phyloP scores from a whole-genome alignment of 2,888 invertebrate species.

The Stenoptilia bipunctidactyla region DNA sequence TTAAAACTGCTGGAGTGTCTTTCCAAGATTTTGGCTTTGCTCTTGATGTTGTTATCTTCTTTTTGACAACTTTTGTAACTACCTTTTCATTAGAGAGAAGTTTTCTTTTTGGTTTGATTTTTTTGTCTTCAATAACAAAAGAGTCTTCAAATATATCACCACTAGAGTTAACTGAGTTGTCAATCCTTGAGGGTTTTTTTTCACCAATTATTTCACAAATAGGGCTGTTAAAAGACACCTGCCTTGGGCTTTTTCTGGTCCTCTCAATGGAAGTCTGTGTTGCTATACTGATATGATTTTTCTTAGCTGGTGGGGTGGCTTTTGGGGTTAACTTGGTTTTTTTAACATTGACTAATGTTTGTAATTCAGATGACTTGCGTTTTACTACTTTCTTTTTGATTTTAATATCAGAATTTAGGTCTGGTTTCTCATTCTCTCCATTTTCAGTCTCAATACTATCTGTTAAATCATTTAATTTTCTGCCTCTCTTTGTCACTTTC shows the following conservation, averaged over 20 bases:
- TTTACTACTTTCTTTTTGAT: constrained; percentile 24
- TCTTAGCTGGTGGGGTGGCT: constrained; percentile 49
- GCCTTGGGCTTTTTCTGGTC: constrained; percentile 31
- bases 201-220: constrained; percentile 40
- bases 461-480: constrained; percentile 15
- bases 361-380: constrained; percentile 43
- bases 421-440: constrained; percentile 36
- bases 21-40: constrained; percentile 45
- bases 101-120: constrained; percentile 39
- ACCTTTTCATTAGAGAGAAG: constrained; percentile 40
- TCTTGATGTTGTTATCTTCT: constrained; percentile 36
- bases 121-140: constrained; percentile 39
- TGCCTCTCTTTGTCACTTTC: constrained; percentile 18
- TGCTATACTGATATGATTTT: constrained; percentile 44
- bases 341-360: constrained; percentile 37
- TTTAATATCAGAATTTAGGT: constrained; percentile 19
- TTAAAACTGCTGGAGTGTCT: constrained; percentile 40
- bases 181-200: constrained; percentile 19
- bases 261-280: constrained; percentile 52
- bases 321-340: constrained; percentile 40
- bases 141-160: constrained; percentile 61
- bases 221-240: constrained; percentile 53
- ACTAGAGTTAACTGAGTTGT: constrained; percentile 36
- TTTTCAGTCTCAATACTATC: constrained; percentile 21
- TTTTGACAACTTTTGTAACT: constrained; percentile 45